Percentiles rank a stretch among this genome's conserved stretches.
Evolutionary conservation across 1,140 invertebrate species (phyloP).

Genomic region (Oryctes rhinoceros): DNA sequence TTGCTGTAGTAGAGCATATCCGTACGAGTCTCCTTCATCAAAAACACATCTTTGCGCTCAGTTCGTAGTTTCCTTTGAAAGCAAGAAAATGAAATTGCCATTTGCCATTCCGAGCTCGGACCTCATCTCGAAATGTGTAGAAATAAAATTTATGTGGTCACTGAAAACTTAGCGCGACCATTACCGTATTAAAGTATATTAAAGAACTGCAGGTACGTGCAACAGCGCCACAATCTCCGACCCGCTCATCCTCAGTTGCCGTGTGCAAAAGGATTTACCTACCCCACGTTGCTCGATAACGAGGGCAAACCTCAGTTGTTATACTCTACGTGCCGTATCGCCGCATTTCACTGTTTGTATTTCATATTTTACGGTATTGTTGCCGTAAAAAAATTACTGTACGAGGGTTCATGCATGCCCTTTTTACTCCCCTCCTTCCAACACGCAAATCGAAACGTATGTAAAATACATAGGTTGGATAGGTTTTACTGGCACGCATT

Average conservation of each 20-base stretch:
- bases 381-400: neutral
- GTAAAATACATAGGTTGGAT: too few species aligned
- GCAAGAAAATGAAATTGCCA: slow-evolving; percentile 4
- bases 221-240: neutral
- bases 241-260: neutral
- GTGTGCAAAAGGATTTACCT: neutral
- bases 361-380: slow-evolving; percentile 22
- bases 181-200: slow-evolving; percentile 18
- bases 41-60: neutral
- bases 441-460: too few species aligned
- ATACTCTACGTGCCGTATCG: slow-evolving; percentile 13
- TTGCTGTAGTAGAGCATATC: neutral
- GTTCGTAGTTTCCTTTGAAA: neutral
- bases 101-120: neutral
- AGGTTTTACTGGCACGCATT: too few species aligned
- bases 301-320: slow-evolving; percentile 3
- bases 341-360: neutral
- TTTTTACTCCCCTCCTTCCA: too few species aligned
- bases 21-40: neutral
- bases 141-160: neutral
- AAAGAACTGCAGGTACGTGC: slow-evolving; percentile 13
- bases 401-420: neutral
- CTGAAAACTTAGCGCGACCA: neutral
- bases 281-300: neutral
- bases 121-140: slow-evolving; percentile 3